phyloP scores from a whole-genome alignment of 2,888 invertebrate genomes.

The Malthinus seriepunctatus region DNA sequence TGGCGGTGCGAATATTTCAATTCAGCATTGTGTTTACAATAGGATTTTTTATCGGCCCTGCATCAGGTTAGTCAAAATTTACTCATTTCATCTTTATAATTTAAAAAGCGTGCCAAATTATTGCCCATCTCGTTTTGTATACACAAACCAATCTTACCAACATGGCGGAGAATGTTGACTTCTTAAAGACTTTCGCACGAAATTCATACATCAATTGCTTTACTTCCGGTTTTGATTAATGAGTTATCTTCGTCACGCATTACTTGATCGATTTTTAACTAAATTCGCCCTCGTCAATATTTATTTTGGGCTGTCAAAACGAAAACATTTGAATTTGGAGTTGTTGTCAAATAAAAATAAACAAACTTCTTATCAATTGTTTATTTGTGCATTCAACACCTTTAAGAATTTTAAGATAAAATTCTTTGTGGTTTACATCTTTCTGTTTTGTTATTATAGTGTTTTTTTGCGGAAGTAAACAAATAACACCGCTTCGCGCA shows the following conservation, averaged over 20 bases:
- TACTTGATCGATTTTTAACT: neutral
- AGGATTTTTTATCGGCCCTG: constrained; percentile 49
- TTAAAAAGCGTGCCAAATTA: constrained; percentile 35
- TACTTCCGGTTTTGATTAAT: constrained; percentile 8
- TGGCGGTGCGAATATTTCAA: constrained; percentile 79
- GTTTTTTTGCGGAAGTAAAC: constrained; percentile 3
- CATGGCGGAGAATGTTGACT: constrained; percentile 45
- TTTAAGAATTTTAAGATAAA: no score
- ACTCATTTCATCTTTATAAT: constrained; percentile 5
- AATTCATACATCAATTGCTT: constrained; percentile 13
- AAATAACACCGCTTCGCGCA: neutral
- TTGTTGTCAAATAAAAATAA: neutral
- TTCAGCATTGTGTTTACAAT: constrained; percentile 67
- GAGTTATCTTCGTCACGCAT: neutral
- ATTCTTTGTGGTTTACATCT: neutral
- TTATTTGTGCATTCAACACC: no score
- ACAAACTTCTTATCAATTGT: neutral
- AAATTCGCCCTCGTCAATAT: neutral
- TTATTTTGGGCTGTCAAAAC: constrained; percentile 1
- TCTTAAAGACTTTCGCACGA: constrained; percentile 28
- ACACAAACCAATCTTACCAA: constrained; percentile 35
- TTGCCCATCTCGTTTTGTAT: constrained; percentile 30
- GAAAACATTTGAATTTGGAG: neutral
- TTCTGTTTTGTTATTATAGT: neutral
- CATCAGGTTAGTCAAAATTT: constrained; percentile 37